Evolutionary conservation across 2,113 vertebrate species (phyloP).

Genomic region (Camelus bactrianus): DNA sequence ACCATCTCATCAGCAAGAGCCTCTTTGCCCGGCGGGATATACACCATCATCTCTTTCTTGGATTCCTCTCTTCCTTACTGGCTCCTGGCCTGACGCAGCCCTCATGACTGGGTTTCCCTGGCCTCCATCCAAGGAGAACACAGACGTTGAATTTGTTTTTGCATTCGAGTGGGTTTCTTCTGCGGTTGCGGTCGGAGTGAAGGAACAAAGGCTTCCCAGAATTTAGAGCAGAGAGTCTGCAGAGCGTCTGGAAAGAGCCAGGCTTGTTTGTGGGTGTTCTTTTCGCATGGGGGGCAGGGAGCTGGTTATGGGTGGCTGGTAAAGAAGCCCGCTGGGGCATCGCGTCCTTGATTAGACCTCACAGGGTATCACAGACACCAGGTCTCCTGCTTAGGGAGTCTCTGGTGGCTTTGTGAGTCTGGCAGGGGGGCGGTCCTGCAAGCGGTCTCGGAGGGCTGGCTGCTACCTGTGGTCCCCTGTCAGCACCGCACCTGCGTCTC

Average conservation of each 20-base stretch:
- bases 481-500: too few relatives aligned
- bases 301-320: background rate
- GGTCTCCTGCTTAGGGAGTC: background rate
- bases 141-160: background rate
- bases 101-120: background rate
- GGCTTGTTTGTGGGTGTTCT: background rate
- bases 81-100: too few relatives aligned
- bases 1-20: background rate
- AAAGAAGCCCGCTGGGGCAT: background rate
- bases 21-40: accelerated
- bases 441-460: too few relatives aligned
- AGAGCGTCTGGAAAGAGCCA: background rate
- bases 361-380: background rate
- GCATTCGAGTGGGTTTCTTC: background rate
- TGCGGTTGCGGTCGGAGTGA: too few relatives aligned
- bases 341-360: background rate
- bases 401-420: background rate
- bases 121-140: background rate
- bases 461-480: too few relatives aligned
- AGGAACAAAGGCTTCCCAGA: background rate
- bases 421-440: too few relatives aligned
- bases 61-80: too few relatives aligned
- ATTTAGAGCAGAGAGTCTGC: background rate
- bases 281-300: too few relatives aligned
- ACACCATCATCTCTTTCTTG: background rate